Conservation (phyloP, 1,140 invertebrate species). For the Sycophaga agraensis region DNA sequence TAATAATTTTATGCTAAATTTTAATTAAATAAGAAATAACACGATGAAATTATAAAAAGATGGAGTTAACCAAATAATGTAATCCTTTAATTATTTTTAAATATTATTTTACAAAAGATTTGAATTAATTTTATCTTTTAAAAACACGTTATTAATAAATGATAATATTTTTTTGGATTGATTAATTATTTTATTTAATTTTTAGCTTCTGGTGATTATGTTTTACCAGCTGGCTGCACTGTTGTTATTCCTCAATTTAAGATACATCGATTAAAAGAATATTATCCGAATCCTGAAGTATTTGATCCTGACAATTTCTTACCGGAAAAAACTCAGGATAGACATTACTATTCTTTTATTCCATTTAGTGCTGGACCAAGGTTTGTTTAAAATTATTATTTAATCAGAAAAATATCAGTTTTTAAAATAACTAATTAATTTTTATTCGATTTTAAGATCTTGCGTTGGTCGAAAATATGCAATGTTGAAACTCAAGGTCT, state of each 20-base stretch:
- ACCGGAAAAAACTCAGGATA: conserved; percentile 74
- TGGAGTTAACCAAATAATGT: no score
- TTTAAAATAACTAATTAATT: not conserved
- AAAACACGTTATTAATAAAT: no score
- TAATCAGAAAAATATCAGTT: not conserved
- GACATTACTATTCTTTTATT: conserved; percentile 84
- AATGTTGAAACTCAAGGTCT: conserved; percentile 66
- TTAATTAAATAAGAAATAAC: no score
- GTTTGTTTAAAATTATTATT: conserved; percentile 54
- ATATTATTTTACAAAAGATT: no score
- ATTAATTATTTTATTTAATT: not conserved
- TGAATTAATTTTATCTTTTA: no score
- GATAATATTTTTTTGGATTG: no score
- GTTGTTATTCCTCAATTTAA: conserved; percentile 69
- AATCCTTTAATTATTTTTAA: no score
- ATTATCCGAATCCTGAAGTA: conserved; percentile 78
- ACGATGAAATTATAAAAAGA: no score
- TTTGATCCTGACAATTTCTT: conserved; percentile 93
- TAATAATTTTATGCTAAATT: no score
- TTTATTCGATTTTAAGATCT: conserved; percentile 49
- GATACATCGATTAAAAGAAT: conserved; percentile 75
- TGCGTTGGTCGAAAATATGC: conserved; percentile 71
- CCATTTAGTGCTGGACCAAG: conserved; percentile 88
- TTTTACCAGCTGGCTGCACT: conserved; percentile 68
- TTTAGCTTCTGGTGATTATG: conserved; percentile 55